Percentiles rank a stretch among this genome's conserved stretches.
phyloP scores from a whole-genome alignment of 2,113 vertebrate species.

The Corvus moneduloides region DNA sequence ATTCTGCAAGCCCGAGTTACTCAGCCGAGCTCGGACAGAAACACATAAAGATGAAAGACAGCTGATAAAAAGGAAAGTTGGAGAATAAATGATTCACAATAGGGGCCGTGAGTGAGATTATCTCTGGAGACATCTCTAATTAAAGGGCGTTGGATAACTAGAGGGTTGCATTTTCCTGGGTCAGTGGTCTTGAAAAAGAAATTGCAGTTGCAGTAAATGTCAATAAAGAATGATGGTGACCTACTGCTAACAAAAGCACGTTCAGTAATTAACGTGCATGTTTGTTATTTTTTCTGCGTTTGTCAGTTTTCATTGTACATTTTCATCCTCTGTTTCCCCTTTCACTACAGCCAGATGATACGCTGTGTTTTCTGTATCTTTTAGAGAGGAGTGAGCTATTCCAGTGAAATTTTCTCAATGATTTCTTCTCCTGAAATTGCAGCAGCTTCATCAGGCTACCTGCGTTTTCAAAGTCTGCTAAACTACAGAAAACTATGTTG shows the following conservation, averaged over 20 bases:
- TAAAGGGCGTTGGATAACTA: conserved; percentile 42
- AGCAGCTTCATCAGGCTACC: not conserved
- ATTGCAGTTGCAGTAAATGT: conserved; percentile 26
- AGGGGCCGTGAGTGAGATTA: conserved; percentile 6
- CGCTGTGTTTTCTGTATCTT: not conserved
- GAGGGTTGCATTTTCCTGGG: conserved; percentile 49
- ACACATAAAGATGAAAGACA: not conserved
- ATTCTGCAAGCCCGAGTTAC: not conserved
- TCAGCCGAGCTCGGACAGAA: not conserved
- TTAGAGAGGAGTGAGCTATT: not conserved
- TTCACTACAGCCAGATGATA: not conserved
- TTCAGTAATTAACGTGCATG: conserved; percentile 31
- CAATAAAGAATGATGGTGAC: conserved; percentile 38
- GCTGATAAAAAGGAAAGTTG: conserved; percentile 5
- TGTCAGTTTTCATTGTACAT: not conserved
- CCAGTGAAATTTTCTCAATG: not conserved
- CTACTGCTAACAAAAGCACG: conserved; percentile 26
- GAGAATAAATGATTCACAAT: conserved; percentile 21
- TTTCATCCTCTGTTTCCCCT: not conserved
- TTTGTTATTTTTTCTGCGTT: conserved; percentile 34
- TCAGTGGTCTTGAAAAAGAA: conserved; percentile 54
- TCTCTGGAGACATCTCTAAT: conserved; percentile 46
- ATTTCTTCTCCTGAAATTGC: not conserved
- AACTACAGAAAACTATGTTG: not conserved
- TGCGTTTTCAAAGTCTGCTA: not conserved